Evolutionary conservation across 2,888 invertebrate genomes (phyloP), one percentile per base, ranked within the genome.

Genomic region (Proisotoma minuta): DNA sequence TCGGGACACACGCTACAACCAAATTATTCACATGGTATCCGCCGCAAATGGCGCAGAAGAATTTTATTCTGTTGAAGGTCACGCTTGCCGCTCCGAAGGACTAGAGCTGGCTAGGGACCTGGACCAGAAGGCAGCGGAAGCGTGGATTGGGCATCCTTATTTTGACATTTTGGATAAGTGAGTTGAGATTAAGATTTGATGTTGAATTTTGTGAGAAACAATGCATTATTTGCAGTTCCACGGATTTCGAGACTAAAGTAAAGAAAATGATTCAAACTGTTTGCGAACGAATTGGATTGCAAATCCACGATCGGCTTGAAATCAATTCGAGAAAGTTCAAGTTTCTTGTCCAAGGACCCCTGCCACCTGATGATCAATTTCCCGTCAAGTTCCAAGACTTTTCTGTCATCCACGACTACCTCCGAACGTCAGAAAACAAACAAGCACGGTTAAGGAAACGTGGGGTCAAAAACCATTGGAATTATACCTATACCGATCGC

Each of bases 91-190:
- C n/a, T 91, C 90, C 1, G 98, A 99, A 79, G 91, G 90, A 61
- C 85, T 98, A 28, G 91, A 87, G 68, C 78, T 90, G 69, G 98
- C 98, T 0, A 82, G 90, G 57, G 88, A 91, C 74, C 78, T 95
- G 72, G 98, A 99, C 78, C 85, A 88, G 76, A 89, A 89, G 75
- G 95, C 97, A 0, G 91, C 96, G 1, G 88, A 93, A 29, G 91
- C 97, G 0, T 99, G 98, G 98, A 87, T 99, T 69, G 98, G 65
- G 0, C 98, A 99, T 81, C 98, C 98, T 0, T 98, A 98, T 79
- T 96, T 95, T 79, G 98, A 99, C 82, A 95, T 99, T 40, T 92
- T 99, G 75, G 98, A 98, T 81, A 98, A 98, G 43, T 43, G 18
- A 43, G 5, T 34, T 10, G 15, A 34, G 8, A 8, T 34, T 15